Conservation (phyloP, 2,113 vertebrate species). For the Eonycteris spelaea region DNA sequence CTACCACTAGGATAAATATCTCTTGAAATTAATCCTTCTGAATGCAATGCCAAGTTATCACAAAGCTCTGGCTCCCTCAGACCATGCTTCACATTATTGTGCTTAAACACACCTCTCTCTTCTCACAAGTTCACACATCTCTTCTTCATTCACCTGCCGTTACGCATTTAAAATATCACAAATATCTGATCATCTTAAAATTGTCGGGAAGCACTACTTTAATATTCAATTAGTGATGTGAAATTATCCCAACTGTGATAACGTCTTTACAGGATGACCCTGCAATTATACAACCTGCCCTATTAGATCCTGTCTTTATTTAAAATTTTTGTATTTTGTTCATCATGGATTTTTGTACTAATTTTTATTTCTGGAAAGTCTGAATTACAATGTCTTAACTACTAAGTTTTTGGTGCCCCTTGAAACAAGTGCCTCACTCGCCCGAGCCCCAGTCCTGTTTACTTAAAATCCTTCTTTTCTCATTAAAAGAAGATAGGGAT, state of each 20-base stretch:
- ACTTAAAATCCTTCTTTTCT: neutral
- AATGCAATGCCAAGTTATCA: neutral
- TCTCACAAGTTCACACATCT: neutral
- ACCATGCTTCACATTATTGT: neutral
- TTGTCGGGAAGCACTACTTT: neutral
- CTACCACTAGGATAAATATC: neutral
- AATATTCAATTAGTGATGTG: neutral
- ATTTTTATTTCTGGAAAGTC: neutral
- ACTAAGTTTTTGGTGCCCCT: neutral
- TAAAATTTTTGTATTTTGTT: neutral
- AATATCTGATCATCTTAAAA: neutral
- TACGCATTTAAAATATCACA: neutral
- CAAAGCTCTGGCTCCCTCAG: neutral
- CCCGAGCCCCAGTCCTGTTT: neutral
- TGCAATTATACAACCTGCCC: fast-evolving
- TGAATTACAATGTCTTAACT: neutral
- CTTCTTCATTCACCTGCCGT: neutral
- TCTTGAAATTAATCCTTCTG: slow-evolving; percentile 36
- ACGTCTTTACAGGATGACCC: neutral
- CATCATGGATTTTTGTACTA: neutral
- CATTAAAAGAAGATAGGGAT: neutral
- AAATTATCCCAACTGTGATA: neutral
- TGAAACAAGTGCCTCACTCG: neutral
- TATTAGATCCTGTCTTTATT: neutral
- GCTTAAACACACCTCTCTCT: neutral